phyloP scores from a whole-genome alignment of 2,113 vertebrate species.

The Carassius gibelio region DNA sequence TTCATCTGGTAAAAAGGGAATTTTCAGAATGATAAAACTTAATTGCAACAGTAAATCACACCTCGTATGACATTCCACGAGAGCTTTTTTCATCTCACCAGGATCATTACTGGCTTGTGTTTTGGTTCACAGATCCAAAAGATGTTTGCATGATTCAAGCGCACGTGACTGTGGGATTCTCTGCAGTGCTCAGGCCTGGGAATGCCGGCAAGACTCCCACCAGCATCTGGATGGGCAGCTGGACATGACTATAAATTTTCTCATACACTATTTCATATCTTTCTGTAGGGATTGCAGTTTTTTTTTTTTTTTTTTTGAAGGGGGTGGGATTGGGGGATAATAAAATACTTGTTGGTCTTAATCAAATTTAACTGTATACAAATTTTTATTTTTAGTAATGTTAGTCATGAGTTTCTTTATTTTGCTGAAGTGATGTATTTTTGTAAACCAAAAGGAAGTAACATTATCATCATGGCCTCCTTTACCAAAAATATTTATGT shows the following conservation, averaged over 20 bases:
- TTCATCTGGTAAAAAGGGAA: conserved; percentile 51
- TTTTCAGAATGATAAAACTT: conserved; percentile 55
- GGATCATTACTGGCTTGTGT: conserved; percentile 35
- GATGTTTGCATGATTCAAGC: conserved; percentile 60
- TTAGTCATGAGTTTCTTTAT: not conserved
- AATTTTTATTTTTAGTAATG: not conserved
- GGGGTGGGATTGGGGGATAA: too few species aligned
- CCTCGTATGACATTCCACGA: conserved; percentile 41
- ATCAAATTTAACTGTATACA: not conserved
- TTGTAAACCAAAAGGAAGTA: too few species aligned
- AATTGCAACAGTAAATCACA: conserved; percentile 57
- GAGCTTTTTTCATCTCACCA: conserved; percentile 45
- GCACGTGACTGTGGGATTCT: conserved; percentile 35
- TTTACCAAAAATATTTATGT: too few species aligned
- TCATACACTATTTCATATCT: conserved; percentile 67
- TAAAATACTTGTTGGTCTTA: not conserved
- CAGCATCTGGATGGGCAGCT: conserved; percentile 74
- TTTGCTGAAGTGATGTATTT: too few species aligned
- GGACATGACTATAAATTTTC: conserved; percentile 81
- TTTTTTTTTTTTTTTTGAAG: too few species aligned
- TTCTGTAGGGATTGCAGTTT: conserved; percentile 51
- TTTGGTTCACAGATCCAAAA: conserved; percentile 47
- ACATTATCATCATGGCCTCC: too few species aligned
- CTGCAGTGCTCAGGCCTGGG: conserved; percentile 28
- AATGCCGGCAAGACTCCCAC: conserved; percentile 42